These are phyloP conservation scores for Metellina segmentata DNA, from an alignment of 2,888 invertebrate genomes.

Conservation along the genomic window DNA sequence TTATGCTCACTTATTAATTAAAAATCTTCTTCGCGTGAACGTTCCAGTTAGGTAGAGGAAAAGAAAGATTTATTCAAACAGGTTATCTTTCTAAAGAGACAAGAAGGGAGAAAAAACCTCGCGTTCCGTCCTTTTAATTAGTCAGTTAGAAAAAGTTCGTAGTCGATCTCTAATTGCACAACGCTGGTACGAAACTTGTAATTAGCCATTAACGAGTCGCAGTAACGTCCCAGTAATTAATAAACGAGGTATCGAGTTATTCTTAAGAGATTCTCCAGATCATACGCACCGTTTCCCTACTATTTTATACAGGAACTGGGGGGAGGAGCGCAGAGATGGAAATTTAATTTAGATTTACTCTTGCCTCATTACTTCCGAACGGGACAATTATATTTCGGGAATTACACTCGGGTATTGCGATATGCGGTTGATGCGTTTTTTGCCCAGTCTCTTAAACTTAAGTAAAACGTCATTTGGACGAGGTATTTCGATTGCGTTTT, in stretches of 20 bases:
- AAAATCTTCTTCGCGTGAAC: not conserved
- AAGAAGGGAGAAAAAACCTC: slow-evolving; percentile 2
- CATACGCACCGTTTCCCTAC: not conserved
- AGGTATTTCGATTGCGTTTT: not conserved
- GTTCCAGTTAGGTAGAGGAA: not conserved
- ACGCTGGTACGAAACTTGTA: slow-evolving; percentile 22
- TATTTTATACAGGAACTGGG: not conserved
- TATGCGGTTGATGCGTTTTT: not conserved
- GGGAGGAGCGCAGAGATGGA: not conserved
- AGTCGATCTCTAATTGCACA: slow-evolving; percentile 26
- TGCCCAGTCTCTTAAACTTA: not conserved
- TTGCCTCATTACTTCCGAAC: not conserved
- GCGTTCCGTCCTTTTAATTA: slow-evolving; percentile 23
- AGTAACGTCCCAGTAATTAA: slow-evolving; percentile 25
- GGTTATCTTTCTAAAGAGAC: slow-evolving; percentile 3
- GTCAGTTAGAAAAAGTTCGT: slow-evolving; percentile 9
- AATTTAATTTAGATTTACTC: not conserved
- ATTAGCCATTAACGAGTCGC: slow-evolving; percentile 46
- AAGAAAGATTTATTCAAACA: slow-evolving; percentile 18
- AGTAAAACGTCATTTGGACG: not conserved
- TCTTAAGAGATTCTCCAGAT: slow-evolving; percentile 26
- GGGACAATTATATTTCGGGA: not conserved
- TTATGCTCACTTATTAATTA: slow-evolving; percentile 7
- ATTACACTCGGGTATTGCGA: not conserved
- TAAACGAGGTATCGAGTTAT: slow-evolving; percentile 20